Conservation (phyloP, 2,888 invertebrate species). For the Chalcis sispes region DNA sequence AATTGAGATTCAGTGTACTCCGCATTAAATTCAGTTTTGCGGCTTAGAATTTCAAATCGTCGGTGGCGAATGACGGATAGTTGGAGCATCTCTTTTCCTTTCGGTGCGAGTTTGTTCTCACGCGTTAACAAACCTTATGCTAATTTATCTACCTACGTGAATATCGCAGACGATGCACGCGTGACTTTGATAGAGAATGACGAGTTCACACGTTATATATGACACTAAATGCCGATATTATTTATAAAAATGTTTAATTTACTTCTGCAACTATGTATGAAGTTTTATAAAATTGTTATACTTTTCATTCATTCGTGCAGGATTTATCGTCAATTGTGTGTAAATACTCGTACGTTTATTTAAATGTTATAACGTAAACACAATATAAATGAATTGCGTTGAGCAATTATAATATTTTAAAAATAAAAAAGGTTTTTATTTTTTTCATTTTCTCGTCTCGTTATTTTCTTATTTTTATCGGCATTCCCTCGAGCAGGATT, state of each 20-base stretch:
- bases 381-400: no score
- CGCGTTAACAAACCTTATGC: constrained; percentile 60
- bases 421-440: no score
- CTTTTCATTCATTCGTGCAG: no score
- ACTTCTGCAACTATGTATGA: no score
- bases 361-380: no score
- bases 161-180: constrained; percentile 54
- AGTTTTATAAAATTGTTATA: no score
- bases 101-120: constrained; percentile 57
- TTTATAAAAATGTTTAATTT: not conserved
- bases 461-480: no score
- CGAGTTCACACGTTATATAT: constrained; percentile 9
- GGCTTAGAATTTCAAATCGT: constrained; percentile 57
- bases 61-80: constrained; percentile 52
- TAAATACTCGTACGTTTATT: no score
- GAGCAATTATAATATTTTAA: no score
- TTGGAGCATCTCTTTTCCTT: constrained; percentile 50
- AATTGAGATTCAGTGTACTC: constrained; percentile 47
- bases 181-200: constrained; percentile 50
- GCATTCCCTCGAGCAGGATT: no score
- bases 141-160: constrained; percentile 57
- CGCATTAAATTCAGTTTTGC: constrained; percentile 53
- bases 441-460: no score
- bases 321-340: no score
- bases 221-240: constrained; percentile 29